A percentile compares a stretch with the other conserved stretches of the same genome.
Conservation (phyloP, 2,797 vertebrate species). For the Craterocephalus amniculus region DNA sequence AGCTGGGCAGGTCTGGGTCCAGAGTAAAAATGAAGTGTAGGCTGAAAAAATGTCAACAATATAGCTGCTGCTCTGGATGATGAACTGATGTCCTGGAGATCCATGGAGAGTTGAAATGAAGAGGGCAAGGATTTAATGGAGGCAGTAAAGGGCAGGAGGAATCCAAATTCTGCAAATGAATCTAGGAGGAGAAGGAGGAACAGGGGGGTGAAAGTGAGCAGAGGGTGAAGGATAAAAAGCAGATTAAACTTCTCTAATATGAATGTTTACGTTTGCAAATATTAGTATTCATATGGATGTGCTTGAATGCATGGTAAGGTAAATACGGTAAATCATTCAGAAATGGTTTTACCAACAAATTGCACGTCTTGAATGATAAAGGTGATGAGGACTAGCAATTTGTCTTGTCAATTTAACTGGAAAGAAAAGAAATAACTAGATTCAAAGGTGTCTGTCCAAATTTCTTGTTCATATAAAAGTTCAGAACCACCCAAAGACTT, state of each 20-base stretch:
- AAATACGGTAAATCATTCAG: background rate
- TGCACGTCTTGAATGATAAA: too few relatives aligned
- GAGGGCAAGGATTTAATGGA: conserved; percentile 73
- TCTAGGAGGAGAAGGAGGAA: too few relatives aligned
- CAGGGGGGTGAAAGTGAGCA: background rate
- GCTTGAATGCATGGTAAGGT: background rate
- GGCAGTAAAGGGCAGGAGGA: conserved; percentile 65
- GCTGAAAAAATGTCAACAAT: conserved; percentile 50
- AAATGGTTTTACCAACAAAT: background rate
- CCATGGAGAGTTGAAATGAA: conserved; percentile 53
- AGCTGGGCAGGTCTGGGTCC: conserved; percentile 8
- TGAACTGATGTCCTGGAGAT: conserved; percentile 44
- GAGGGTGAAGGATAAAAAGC: background rate
- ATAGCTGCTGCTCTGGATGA: conserved; percentile 56
- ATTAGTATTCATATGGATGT: background rate
- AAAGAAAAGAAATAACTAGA: background rate
- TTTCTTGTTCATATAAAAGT: background rate
- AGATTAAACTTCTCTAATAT: background rate
- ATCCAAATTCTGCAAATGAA: conserved; percentile 65
- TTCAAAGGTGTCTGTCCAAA: background rate
- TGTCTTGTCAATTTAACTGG: background rate
- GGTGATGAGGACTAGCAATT: too few relatives aligned
- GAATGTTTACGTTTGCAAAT: background rate
- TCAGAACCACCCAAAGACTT: background rate
- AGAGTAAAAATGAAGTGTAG: conserved; percentile 28